A percentile compares a stretch with the other conserved stretches of the same genome.
These are phyloP conservation scores for Fistularia tabacaria DNA, from an alignment of 2,797 vertebrate genomes.

Conservation along the genomic window DNA sequence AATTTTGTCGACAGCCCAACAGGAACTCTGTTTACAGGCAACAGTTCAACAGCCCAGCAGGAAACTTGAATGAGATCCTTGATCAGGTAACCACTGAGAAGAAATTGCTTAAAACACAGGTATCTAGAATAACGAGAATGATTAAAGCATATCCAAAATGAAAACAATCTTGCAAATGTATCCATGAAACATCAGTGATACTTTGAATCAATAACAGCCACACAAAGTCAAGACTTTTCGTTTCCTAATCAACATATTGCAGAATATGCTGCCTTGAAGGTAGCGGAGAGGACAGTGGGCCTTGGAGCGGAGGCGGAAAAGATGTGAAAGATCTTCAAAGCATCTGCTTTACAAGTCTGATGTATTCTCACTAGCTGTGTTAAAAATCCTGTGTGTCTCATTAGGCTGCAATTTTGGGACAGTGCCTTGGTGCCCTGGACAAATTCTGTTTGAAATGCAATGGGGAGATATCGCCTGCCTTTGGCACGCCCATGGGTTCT, in stretches of 20 bases:
- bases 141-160: background rate
- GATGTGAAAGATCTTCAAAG: conserved; percentile 67
- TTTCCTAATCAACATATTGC: conserved; percentile 41
- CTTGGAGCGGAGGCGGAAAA: conserved; percentile 45
- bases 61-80: too few relatives aligned
- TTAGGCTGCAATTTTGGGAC: conserved; percentile 64
- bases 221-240: conserved; percentile 10
- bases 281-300: conserved; percentile 39
- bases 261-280: conserved; percentile 41
- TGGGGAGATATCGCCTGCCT: conserved; percentile 15
- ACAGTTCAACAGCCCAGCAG: too few relatives aligned
- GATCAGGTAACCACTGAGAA: too few relatives aligned
- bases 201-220: conserved; percentile 12
- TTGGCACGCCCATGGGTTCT: conserved; percentile 30
- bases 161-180: background rate
- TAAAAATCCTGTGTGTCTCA: conserved; percentile 73
- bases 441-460: conserved; percentile 69
- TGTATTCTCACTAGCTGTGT: conserved; percentile 54
- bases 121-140: background rate
- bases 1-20: too few relatives aligned
- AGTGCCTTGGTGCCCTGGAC: conserved; percentile 57
- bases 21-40: too few relatives aligned
- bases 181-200: conserved; percentile 21
- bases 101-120: background rate
- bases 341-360: conserved; percentile 69